Evolutionary conservation across 2,113 vertebrate genomes (phyloP), one percentile per base, ranked within the genome.

Genomic region (Noctilio leporinus): DNA sequence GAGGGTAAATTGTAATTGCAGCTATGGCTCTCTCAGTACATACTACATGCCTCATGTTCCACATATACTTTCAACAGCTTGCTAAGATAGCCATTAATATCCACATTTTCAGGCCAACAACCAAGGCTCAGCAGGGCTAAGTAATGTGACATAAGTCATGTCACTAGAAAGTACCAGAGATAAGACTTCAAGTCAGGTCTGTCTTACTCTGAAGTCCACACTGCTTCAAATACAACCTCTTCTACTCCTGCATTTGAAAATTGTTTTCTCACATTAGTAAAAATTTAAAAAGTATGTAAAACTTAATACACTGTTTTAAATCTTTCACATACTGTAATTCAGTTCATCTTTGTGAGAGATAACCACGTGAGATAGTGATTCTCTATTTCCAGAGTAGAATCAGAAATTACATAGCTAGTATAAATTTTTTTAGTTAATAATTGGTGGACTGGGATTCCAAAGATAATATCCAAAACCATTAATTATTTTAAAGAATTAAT

Each of bases 381-480:
- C 47, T 93, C 19, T 14, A 91, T 70, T 90, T 88, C 43, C 38
- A 55, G 33, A 33, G 10, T 35, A 6, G 49, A 49, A 72, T 78
- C 20, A 87, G 16, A 94, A 92, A 89, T 92, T 40, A 73, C 57
- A 12, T 69, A 88, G 47, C 8, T 82, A n/a, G 20, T 24, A 28
- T 85, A 81, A 78, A 84, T 72, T 85, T 94, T 91, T 26, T n/a
- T 77, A 89, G 26, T 16, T 86, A 84, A 2, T 81, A 90, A 92
- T 4, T 62, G 10, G 33, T 55, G 9, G 24, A 82, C 7, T 89
- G 20, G 45, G 9, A 40, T 89, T 82, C 30, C 38, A 95, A 91
- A 96, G 28, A 72, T 35, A 73, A 2, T 53, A 35, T 77, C 17
- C 6, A 7, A 72, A 87, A 92, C 51, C n/a, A 80, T 28, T 11